Evolutionary conservation across 2,888 invertebrate genomes (phyloP).

Genomic region (Bunonema sp.): DNA sequence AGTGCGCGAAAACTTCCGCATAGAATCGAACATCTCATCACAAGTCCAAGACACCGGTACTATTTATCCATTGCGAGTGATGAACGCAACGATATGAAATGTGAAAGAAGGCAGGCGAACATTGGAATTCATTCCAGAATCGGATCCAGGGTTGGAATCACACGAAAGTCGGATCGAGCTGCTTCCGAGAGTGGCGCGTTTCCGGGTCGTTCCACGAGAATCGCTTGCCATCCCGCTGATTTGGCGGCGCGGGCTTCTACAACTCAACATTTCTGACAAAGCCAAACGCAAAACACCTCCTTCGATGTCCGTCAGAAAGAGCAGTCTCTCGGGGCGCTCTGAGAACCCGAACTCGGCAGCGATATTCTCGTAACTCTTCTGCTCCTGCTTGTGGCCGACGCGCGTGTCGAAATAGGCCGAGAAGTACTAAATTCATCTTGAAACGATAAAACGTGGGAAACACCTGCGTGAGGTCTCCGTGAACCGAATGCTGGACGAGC

Average conservation of each 20-base stretch:
- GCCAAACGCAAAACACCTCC: constrained; percentile 57
- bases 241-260: constrained; percentile 70
- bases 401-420: constrained; percentile 71
- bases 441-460: background rate
- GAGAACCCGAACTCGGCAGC: constrained; percentile 57
- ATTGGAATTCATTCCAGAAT: too few relatives aligned
- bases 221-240: constrained; percentile 58
- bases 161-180: constrained; percentile 35
- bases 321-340: constrained; percentile 56
- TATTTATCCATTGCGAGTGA: too few relatives aligned
- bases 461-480: constrained; percentile 62
- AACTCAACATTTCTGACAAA: too few relatives aligned
- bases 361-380: constrained; percentile 64
- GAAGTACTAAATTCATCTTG: constrained; percentile 50
- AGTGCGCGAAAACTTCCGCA: too few relatives aligned
- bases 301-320: constrained; percentile 71
- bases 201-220: constrained; percentile 63
- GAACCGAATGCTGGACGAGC: constrained; percentile 61
- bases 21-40: too few relatives aligned
- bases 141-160: too few relatives aligned
- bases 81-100: too few relatives aligned
- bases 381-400: constrained; percentile 65
- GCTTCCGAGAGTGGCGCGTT: constrained; percentile 59
- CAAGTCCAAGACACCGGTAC: too few relatives aligned
- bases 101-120: too few relatives aligned